These are phyloP conservation scores for Corythoichthys haematopterus DNA, from an alignment of 2,113 vertebrate genomes.

Conservation along the genomic window DNA sequence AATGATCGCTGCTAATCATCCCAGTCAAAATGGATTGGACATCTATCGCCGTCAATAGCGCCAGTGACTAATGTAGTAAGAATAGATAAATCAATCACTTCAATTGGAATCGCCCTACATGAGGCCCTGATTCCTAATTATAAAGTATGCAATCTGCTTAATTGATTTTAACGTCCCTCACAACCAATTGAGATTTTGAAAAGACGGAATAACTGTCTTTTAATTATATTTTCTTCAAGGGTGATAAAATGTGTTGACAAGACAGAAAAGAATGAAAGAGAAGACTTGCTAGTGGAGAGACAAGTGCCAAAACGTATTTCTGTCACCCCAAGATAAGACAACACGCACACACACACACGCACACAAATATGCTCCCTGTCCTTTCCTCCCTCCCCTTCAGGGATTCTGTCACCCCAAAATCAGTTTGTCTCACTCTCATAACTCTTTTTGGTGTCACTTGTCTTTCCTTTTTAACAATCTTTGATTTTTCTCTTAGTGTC, in stretches of 20 bases:
- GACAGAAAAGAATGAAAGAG: conserved; percentile 3
- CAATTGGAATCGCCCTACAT: neutral
- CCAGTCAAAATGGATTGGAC: too few relatives aligned
- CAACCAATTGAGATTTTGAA: neutral
- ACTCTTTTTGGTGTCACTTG: conserved; percentile 47
- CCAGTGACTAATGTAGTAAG: neutral
- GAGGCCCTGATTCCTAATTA: neutral
- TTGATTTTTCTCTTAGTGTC: conserved; percentile 24
- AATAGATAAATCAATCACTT: neutral
- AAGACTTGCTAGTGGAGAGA: conserved; percentile 13
- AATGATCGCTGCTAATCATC: too few relatives aligned
- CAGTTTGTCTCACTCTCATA: conserved; percentile 44
- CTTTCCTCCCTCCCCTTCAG: conserved; percentile 22
- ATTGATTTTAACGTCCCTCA: conserved; percentile 10
- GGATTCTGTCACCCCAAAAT: conserved; percentile 53
- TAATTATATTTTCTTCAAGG: conserved; percentile 11
- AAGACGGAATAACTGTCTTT: conserved; percentile 1
- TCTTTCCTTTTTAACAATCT: conserved; percentile 52
- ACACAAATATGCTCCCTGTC: conserved; percentile 27
- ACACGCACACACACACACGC: conserved; percentile 14
- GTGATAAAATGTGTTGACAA: conserved; percentile 10
- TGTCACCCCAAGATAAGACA: conserved; percentile 60
- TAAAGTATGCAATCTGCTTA: neutral
- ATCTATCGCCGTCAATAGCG: too few relatives aligned
- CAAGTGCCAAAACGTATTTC: conserved; percentile 46